Percentiles rank a stretch among this genome's conserved stretches.
These are phyloP conservation scores for Tragelaphus buxtoni DNA, from an alignment of 2,113 vertebrate genomes.

Conservation along the genomic window DNA sequence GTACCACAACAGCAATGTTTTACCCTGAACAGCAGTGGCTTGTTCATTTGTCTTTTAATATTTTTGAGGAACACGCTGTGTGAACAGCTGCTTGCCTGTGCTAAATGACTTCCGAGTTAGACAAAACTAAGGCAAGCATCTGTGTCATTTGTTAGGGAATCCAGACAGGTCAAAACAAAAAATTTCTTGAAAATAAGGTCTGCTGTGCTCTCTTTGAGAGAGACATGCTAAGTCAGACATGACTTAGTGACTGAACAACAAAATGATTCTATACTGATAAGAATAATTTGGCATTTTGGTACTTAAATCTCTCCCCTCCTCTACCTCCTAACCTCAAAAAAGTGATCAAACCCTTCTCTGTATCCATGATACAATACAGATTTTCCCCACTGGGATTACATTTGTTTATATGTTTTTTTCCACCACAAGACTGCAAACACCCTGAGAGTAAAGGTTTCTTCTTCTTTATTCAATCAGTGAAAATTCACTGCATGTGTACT, in stretches of 20 bases:
- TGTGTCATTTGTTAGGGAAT: background rate
- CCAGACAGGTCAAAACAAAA: background rate
- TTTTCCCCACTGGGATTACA: background rate
- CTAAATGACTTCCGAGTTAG: background rate
- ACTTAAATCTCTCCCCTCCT: background rate
- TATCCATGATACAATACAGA: background rate
- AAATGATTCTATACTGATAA: background rate
- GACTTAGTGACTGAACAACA: background rate
- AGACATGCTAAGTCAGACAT: background rate
- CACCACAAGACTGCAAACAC: background rate
- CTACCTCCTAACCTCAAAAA: background rate
- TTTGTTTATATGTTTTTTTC: background rate
- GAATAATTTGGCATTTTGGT: background rate
- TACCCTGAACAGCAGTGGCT: background rate
- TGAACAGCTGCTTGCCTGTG: background rate
- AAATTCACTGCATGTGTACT: background rate
- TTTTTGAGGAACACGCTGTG: background rate
- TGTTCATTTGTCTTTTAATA: background rate
- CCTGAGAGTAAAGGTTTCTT: background rate
- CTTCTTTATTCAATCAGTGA: background rate
- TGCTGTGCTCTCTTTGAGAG: background rate
- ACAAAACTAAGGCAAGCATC: background rate
- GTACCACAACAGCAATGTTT: background rate
- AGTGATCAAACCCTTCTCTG: background rate
- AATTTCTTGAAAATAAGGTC: background rate